These are phyloP conservation scores for Pocota personata DNA, from an alignment of 2,888 invertebrate genomes.

Conservation along the genomic window DNA sequence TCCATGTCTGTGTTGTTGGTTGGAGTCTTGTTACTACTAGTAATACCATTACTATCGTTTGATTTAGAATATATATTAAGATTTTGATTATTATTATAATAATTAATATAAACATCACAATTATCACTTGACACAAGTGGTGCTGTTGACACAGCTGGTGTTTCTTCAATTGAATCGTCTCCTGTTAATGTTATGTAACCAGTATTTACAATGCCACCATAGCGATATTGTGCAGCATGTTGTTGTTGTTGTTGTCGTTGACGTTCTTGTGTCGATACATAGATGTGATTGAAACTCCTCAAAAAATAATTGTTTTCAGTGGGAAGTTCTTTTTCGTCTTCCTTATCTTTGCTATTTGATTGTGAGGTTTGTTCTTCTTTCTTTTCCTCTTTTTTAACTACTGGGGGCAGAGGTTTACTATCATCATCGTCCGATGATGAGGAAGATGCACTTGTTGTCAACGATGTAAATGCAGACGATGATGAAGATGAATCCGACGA, in stretches of 20 bases:
- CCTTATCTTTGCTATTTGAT: background rate
- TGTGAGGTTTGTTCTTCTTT: background rate
- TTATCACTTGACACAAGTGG: slow-evolving; percentile 69
- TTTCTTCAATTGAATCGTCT: slow-evolving; percentile 47
- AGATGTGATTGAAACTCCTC: slow-evolving; percentile 79
- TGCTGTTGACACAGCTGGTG: slow-evolving; percentile 60
- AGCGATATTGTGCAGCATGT: slow-evolving; percentile 17
- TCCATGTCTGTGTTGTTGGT: background rate
- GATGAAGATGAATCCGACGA: slow-evolving; percentile 53
- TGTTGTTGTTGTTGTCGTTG: slow-evolving; percentile 65
- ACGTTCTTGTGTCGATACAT: slow-evolving; percentile 67
- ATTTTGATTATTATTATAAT: slow-evolving; percentile 75
- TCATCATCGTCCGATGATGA: slow-evolving; percentile 47
- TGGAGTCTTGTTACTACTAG: slow-evolving; percentile 1
- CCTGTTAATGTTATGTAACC: slow-evolving; percentile 47
- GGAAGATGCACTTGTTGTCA: slow-evolving; percentile 26
- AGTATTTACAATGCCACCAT: slow-evolving; percentile 12
- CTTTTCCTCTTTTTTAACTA: background rate
- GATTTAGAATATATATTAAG: slow-evolving; percentile 55
- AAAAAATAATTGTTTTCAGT: slow-evolving; percentile 78
- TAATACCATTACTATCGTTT: slow-evolving; percentile 59
- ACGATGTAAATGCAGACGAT: slow-evolving; percentile 42
- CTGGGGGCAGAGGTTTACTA: background rate
- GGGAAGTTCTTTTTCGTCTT: slow-evolving; percentile 64
- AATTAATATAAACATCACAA: slow-evolving; percentile 76